Evolutionary conservation across 2,888 invertebrate species (phyloP), one percentile per base, ranked within the genome.

Genomic region (Chymomyza amoena): DNA sequence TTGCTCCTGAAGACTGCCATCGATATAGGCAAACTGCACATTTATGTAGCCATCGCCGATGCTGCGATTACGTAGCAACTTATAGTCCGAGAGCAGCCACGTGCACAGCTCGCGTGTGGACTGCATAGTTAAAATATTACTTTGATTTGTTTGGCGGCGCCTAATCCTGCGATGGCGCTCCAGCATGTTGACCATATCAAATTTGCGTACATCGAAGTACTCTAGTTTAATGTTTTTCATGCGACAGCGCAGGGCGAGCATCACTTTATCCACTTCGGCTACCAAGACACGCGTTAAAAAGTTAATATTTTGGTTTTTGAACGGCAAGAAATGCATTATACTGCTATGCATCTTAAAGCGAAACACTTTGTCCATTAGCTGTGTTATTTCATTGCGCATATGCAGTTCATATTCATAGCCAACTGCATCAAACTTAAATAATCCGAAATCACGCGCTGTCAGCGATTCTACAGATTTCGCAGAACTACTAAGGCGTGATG

Each of bases 131-230:
- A 78, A 70, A 0, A 61, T 72, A 50, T 54, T 65, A 9, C 59
- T 6, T 10, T 13, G 62, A 16, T 51, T 0, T 56, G 51, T 13
- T 59, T 68, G n/a, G 15, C 51, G 36, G 0, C 70, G 76, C 2
- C 32, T 10, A 13, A n/a, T 28, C 1, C 32, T 1, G 1, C 56
- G 39, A 0, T 63, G 16, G 5, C 69, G 32, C 10, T 60, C 25
- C 20, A 89, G 57, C 76, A 89, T 73, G 36, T 88, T 89, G 6
- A 84, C 60, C 78, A 89, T 80, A n/a, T 89, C 89, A 32, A 88
- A 89, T 57, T 89, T 89, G 4, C 84, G 81, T 59, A 89, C 72
- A 70, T 89, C 89, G 32, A 75, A 83, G 63, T 87, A 89, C 61
- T 89, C 88, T n/a, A 89, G 67, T 59, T 72, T 73, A 20, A 88